These are phyloP conservation scores for Athalia circularis DNA, from an alignment of 2,888 invertebrate species.

Conservation along the genomic window DNA sequence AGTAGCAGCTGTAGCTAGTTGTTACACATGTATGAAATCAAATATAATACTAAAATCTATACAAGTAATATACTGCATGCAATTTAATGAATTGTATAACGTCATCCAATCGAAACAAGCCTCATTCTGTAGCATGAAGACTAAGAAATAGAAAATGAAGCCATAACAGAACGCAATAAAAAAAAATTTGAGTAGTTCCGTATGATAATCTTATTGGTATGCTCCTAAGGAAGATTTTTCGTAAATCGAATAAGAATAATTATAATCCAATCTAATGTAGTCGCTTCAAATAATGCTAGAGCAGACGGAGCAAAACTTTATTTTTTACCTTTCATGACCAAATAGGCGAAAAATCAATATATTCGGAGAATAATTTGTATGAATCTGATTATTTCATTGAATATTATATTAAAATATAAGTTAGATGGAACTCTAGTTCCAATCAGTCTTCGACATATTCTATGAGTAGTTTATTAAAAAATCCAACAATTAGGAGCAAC, in stretches of 20 bases:
- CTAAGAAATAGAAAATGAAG: too few relatives aligned
- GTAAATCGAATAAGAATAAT: constrained; percentile 37
- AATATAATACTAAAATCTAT: not conserved
- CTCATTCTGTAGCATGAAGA: constrained; percentile 7
- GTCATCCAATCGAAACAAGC: not conserved
- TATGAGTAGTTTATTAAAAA: too few relatives aligned
- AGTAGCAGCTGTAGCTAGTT: not conserved
- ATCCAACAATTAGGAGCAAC: too few relatives aligned
- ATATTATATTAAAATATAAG: not conserved
- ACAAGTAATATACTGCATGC: not conserved
- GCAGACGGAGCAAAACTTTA: not conserved
- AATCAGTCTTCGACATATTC: too few relatives aligned
- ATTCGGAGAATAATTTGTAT: not conserved
- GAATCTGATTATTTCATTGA: not conserved
- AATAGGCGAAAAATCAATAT: constrained; percentile 27
- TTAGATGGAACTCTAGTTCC: too few relatives aligned
- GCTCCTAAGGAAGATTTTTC: not conserved
- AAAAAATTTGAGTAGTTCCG: not conserved
- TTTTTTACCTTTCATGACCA: not conserved
- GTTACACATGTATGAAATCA: constrained; percentile 3
- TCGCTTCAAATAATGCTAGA: constrained; percentile 11
- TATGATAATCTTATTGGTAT: not conserved
- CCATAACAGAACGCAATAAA: too few relatives aligned
- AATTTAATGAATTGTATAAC: constrained; percentile 14
- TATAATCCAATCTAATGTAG: constrained; percentile 40